A percentile compares a stretch with the other conserved stretches of the same genome.
These are phyloP conservation scores for Datnioides undecimradiatus DNA, from an alignment of 2,113 vertebrate species.

Conservation along the genomic window DNA sequence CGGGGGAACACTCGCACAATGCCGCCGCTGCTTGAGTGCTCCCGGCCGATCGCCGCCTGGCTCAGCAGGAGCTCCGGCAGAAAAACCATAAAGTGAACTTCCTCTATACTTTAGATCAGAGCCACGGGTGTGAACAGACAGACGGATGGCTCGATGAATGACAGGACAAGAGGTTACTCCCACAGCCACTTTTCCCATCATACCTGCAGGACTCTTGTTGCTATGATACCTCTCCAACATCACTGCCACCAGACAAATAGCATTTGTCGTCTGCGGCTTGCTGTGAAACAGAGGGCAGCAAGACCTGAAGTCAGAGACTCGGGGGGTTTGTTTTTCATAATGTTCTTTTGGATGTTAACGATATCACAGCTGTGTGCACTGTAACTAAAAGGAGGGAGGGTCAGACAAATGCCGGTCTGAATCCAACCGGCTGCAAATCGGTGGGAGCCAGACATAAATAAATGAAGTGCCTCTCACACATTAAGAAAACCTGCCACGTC, in stretches of 20 bases:
- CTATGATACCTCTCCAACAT: conserved; percentile 30
- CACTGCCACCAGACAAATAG: conserved; percentile 19
- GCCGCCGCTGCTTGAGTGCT: not conserved
- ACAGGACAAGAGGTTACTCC: conserved; percentile 9
- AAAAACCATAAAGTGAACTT: not conserved
- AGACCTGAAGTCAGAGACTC: not conserved
- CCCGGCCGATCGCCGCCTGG: no score
- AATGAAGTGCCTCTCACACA: no score
- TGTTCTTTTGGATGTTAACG: no score
- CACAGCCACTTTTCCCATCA: not conserved
- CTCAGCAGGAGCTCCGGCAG: no score
- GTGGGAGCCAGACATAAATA: no score
- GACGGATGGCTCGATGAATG: not conserved
- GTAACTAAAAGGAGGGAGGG: not conserved
- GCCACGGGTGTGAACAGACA: not conserved
- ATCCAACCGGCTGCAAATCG: not conserved
- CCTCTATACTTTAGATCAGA: not conserved
- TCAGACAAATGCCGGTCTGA: not conserved
- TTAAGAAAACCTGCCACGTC: no score
- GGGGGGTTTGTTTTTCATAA: not conserved
- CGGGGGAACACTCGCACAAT: no score
- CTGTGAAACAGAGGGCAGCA: conserved; percentile 7
- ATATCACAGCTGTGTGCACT: no score
- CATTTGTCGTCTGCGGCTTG: conserved; percentile 12
- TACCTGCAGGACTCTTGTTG: conserved; percentile 11